These are phyloP conservation scores for Astropecten irregularis DNA, from an alignment of 53 echinoderm and acorn worm genomes.

Conservation along the genomic window DNA sequence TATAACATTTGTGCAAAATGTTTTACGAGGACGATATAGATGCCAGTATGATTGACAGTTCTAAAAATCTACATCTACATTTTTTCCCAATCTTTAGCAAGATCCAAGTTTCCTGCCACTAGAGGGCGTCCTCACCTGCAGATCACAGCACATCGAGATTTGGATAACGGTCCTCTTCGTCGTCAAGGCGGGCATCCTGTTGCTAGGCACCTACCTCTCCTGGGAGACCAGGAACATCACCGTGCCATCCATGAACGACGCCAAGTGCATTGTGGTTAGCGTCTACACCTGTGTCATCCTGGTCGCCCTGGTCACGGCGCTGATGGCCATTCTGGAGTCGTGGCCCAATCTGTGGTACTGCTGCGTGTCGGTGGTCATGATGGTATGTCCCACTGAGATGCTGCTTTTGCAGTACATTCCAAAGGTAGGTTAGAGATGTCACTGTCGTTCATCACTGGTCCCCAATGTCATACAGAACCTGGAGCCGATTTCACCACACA, in stretches of 20 bases:
- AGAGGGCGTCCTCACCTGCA: constrained; percentile 57
- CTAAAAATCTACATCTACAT: too few relatives aligned
- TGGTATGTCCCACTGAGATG: constrained; percentile 80
- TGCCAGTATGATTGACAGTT: too few relatives aligned
- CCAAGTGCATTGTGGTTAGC: constrained; percentile 87
- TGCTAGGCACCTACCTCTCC: constrained; percentile 90
- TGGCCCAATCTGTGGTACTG: constrained; percentile 97
- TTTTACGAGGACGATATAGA: too few relatives aligned
- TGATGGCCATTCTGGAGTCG: constrained; percentile 65
- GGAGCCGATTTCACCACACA: too few relatives aligned
- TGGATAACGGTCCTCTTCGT: constrained; percentile 76
- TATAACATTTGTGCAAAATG: too few relatives aligned
- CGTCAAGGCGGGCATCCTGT: constrained; percentile 72
- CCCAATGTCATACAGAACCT: too few relatives aligned
- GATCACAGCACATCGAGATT: constrained; percentile 63
- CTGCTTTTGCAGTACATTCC: constrained; percentile 86
- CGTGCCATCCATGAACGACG: constrained; percentile 95
- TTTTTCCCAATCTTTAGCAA: too few relatives aligned
- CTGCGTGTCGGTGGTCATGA: constrained; percentile 74
- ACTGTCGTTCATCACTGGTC: too few relatives aligned
- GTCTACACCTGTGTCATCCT: constrained; percentile 95
- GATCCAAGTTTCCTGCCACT: background rate
- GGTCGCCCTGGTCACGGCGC: constrained; percentile 71
- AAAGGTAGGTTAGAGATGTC: constrained; percentile 62
- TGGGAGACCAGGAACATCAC: constrained; percentile 97